These are phyloP conservation scores for Neria commutata DNA, from an alignment of 2,888 invertebrate species.

Conservation along the genomic window DNA sequence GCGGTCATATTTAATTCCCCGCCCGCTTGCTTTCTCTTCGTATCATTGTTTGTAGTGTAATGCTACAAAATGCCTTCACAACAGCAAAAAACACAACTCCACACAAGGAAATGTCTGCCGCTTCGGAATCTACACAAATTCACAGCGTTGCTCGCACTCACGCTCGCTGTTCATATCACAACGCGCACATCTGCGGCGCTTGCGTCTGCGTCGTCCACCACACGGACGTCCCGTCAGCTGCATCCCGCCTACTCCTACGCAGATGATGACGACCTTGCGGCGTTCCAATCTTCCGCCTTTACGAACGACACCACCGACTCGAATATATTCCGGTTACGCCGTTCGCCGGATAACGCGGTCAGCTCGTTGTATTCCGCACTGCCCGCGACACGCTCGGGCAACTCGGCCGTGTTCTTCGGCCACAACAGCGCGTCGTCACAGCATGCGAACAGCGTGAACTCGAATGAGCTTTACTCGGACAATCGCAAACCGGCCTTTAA, in stretches of 20 bases:
- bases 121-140: slow-evolving; percentile 21
- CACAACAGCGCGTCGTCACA: slow-evolving; percentile 18
- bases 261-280: no score
- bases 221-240: neutral
- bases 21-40: neutral
- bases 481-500: slow-evolving; percentile 89
- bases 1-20: slow-evolving; percentile 12
- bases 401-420: slow-evolving; percentile 23
- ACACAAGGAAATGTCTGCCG: slow-evolving; percentile 40
- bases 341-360: slow-evolving; percentile 32
- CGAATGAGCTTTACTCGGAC: slow-evolving; percentile 61
- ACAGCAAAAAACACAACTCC: slow-evolving; percentile 39
- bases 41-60: slow-evolving; percentile 31
- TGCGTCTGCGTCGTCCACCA: slow-evolving; percentile 15
- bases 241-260: neutral
- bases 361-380: slow-evolving; percentile 41
- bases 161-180: slow-evolving; percentile 25
- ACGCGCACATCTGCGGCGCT: slow-evolving; percentile 19
- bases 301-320: neutral
- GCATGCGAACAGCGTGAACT: slow-evolving; percentile 34
- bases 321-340: slow-evolving; percentile 29
- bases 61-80: slow-evolving; percentile 47
- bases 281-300: neutral
- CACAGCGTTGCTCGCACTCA: slow-evolving; percentile 16
- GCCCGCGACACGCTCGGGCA: slow-evolving; percentile 34